Conservation (phyloP, 2,888 invertebrate genomes). For the Harpalus rufipes region DNA sequence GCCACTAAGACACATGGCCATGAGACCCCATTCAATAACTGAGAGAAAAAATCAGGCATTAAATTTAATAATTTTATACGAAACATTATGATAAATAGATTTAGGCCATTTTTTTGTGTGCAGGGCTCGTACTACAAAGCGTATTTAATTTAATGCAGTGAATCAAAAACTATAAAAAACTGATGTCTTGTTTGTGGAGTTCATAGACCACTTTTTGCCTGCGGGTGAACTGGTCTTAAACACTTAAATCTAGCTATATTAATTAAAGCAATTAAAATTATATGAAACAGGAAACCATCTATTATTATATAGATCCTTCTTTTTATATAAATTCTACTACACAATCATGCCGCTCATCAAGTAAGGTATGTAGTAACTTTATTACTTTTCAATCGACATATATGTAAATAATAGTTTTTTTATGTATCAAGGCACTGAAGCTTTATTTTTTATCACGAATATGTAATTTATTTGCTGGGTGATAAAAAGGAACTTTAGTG, state of each 20-base stretch:
- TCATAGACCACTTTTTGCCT: background rate
- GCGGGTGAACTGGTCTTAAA: background rate
- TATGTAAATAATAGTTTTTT: background rate
- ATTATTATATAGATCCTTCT: background rate
- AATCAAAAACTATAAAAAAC: background rate
- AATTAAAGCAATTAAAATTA: constrained; percentile 4
- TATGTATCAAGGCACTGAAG: no score
- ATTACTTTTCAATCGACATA: background rate
- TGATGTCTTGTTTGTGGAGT: background rate
- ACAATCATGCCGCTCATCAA: background rate
- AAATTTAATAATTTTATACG: no score
- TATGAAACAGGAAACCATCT: background rate
- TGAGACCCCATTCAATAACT: no score
- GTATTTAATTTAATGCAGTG: no score
- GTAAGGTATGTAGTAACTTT: background rate
- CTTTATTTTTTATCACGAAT: no score
- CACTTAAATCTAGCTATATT: background rate
- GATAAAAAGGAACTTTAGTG: no score
- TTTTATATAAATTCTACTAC: constrained; percentile 4
- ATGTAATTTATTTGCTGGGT: no score
- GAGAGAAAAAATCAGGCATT: no score
- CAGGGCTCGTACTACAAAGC: no score
- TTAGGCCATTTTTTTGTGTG: no score
- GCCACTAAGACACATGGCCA: no score
- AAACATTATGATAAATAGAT: no score